phyloP scores from a whole-genome alignment of 2,797 vertebrate species.

The Oreonectes daqikongensis region DNA sequence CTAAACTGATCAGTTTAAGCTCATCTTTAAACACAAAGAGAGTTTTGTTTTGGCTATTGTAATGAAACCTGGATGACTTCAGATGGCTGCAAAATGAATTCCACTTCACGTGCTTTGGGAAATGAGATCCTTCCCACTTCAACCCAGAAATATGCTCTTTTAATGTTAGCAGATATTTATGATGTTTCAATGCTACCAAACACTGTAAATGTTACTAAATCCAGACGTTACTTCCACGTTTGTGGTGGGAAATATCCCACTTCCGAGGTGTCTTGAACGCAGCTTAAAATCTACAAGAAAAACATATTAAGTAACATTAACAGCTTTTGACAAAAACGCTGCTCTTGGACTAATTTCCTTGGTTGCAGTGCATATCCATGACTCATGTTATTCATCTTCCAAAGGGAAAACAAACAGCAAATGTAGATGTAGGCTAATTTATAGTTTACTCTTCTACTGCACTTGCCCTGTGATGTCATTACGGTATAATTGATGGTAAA shows the following conservation, averaged over 20 bases:
- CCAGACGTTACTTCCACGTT: too few species aligned
- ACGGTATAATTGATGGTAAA: not conserved
- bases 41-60: not conserved
- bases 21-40: not conserved
- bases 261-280: too few species aligned
- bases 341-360: not conserved
- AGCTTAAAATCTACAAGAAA: too few species aligned
- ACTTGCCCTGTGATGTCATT: not conserved
- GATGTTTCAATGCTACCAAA: too few species aligned
- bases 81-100: not conserved
- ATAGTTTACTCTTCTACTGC: not conserved
- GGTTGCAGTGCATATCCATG: not conserved
- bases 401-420: not conserved
- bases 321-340: not conserved
- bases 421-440: not conserved
- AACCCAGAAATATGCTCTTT: too few species aligned
- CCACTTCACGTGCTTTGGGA: too few species aligned
- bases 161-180: too few species aligned
- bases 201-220: too few species aligned
- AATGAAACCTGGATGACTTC: not conserved
- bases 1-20: conserved; percentile 19
- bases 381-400: not conserved
- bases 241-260: too few species aligned
- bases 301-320: too few species aligned
- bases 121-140: too few species aligned